phyloP scores from a whole-genome alignment of 2,888 invertebrate species.

The Leucania comma region DNA sequence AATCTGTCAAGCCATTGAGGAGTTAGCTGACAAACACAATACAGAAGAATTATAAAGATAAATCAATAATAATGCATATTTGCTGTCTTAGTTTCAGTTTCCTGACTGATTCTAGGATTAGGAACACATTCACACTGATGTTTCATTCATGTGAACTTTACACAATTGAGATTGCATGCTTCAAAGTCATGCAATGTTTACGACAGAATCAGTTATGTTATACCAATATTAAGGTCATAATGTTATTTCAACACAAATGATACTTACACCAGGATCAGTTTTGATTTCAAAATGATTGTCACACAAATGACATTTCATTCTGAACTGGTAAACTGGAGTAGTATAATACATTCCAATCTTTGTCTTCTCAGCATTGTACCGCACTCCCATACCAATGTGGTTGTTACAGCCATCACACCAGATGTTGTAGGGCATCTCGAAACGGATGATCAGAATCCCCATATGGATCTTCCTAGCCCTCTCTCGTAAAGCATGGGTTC shows the following conservation, averaged over 20 bases:
- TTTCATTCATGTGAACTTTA: neutral
- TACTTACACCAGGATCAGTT: conserved; percentile 98
- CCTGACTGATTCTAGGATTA: neutral
- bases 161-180: neutral
- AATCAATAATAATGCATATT: no score
- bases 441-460: conserved; percentile 98
- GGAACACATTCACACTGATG: neutral
- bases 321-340: conserved; percentile 99
- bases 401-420: conserved; percentile 99
- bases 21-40: no score
- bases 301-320: conserved; percentile 99
- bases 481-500: conserved; percentile 98
- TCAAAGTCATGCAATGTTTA: neutral
- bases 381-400: conserved; percentile 99
- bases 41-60: no score
- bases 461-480: conserved; percentile 98
- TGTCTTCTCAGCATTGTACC: conserved; percentile 98
- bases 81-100: no score
- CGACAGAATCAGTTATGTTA: neutral
- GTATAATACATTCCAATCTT: conserved; percentile 99
- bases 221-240: neutral
- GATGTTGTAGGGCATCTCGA: conserved; percentile 99
- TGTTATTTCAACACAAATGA: neutral
- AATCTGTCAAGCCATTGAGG: no score
- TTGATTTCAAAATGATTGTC: conserved; percentile 99